Percentiles rank a stretch among this genome's conserved stretches.
These are phyloP conservation scores for Sinosuthora webbiana DNA, from an alignment of 2,113 vertebrate genomes.

Conservation along the genomic window DNA sequence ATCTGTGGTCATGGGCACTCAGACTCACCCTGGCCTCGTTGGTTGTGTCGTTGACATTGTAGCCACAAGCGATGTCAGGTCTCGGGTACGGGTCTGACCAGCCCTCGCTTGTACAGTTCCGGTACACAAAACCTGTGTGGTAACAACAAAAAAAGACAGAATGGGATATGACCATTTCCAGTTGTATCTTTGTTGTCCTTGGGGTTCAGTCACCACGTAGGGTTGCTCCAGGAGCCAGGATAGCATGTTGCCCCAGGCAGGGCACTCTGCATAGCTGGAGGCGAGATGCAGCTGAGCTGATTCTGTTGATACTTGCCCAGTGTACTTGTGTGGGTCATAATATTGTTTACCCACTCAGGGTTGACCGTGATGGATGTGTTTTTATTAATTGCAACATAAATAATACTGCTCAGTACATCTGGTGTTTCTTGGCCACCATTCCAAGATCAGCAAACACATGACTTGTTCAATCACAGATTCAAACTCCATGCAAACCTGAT, in stretches of 20 bases:
- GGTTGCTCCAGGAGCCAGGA: neutral
- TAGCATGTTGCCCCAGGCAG: neutral
- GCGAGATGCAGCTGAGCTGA: neutral
- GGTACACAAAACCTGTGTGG: constrained; percentile 78
- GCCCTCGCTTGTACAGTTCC: constrained; percentile 83
- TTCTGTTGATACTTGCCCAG: constrained; percentile 41
- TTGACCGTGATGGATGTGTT: constrained; percentile 47
- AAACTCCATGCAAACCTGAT: neutral
- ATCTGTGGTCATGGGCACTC: neutral
- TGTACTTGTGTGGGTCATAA: constrained; percentile 3
- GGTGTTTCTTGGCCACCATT: constrained; percentile 52
- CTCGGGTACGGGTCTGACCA: constrained; percentile 84
- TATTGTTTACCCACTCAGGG: constrained; percentile 25
- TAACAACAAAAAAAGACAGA: neutral
- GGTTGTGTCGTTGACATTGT: constrained; percentile 76
- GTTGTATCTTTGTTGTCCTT: neutral
- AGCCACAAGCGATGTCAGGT: constrained; percentile 82
- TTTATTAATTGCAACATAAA: constrained; percentile 60
- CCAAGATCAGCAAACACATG: constrained; percentile 48
- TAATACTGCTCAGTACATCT: constrained; percentile 43
- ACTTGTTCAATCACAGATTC: neutral
- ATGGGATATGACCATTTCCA: neutral
- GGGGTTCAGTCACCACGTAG: rapidly evolving
- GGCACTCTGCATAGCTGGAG: constrained; percentile 21
- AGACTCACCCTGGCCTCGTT: constrained; percentile 67